Evolutionary conservation across 2,113 vertebrate species (phyloP).

Genomic region (Dipodomys merriami): DNA sequence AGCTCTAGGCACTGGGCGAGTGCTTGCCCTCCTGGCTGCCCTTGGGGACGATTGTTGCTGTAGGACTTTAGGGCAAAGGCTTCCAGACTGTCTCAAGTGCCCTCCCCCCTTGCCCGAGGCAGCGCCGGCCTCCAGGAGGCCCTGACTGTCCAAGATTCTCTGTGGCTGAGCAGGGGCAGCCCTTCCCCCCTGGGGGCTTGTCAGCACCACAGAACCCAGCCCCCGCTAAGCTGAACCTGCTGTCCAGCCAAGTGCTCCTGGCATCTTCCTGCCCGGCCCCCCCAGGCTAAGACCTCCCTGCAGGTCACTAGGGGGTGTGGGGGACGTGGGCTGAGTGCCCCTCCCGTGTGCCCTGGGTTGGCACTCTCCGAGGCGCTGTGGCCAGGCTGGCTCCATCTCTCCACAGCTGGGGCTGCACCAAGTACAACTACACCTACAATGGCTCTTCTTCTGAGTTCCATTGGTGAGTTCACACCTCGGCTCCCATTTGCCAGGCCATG

Average conservation of each 20-base stretch:
- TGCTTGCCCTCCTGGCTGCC: background rate
- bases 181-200: background rate
- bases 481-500: background rate
- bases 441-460: slow-evolving; percentile 83
- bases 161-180: fast-evolving
- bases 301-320: fast-evolving
- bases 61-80: background rate
- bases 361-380: fast-evolving
- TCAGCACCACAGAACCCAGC: too few species aligned
- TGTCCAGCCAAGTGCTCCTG: background rate
- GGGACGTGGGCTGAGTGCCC: too few species aligned
- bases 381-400: slow-evolving; percentile 9
- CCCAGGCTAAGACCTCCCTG: background rate
- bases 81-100: fast-evolving
- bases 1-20: too few species aligned
- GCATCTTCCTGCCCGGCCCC: background rate
- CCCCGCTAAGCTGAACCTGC: background rate
- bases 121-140: background rate
- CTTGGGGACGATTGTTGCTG: fast-evolving
- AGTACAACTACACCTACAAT: slow-evolving; percentile 86
- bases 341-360: fast-evolving
- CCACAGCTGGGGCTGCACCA: slow-evolving; percentile 87
- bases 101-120: background rate
- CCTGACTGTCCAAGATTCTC: fast-evolving
- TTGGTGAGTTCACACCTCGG: slow-evolving; percentile 83